These are phyloP conservation scores for Egretta garzetta DNA, from an alignment of 2,113 vertebrate genomes.

Conservation along the genomic window DNA sequence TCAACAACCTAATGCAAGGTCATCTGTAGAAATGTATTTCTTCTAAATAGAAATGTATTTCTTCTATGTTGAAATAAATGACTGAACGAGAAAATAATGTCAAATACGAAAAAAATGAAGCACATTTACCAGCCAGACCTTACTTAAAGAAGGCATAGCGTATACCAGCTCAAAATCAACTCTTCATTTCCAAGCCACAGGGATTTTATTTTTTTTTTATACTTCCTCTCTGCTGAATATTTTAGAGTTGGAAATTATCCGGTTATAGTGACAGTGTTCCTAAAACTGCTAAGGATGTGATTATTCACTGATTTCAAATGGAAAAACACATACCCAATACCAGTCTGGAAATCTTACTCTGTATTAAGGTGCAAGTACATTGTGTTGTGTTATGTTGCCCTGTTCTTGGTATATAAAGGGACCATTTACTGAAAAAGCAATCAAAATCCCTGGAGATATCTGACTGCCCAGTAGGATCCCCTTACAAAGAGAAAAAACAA, in stretches of 20 bases:
- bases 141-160: background rate
- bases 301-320: background rate
- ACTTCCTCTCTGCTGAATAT: background rate
- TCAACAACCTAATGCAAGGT: background rate
- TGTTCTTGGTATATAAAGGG: background rate
- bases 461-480: background rate
- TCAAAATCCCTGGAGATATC: background rate
- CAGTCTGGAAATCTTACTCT: background rate
- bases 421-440: background rate
- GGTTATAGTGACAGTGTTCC: background rate
- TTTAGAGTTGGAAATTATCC: background rate
- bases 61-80: background rate
- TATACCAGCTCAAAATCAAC: background rate
- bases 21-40: background rate
- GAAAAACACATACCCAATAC: background rate
- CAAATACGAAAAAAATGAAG: background rate
- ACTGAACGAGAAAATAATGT: background rate
- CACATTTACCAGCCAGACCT: background rate
- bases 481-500: background rate
- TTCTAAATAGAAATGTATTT: background rate
- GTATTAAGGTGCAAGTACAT: background rate
- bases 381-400: background rate
- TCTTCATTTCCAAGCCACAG: background rate
- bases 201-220: background rate
- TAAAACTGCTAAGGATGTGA: background rate